Base-by-base conservation (phyloP, 1,140 invertebrate genomes). In the Yoshiicerus persimilis region DNA sequence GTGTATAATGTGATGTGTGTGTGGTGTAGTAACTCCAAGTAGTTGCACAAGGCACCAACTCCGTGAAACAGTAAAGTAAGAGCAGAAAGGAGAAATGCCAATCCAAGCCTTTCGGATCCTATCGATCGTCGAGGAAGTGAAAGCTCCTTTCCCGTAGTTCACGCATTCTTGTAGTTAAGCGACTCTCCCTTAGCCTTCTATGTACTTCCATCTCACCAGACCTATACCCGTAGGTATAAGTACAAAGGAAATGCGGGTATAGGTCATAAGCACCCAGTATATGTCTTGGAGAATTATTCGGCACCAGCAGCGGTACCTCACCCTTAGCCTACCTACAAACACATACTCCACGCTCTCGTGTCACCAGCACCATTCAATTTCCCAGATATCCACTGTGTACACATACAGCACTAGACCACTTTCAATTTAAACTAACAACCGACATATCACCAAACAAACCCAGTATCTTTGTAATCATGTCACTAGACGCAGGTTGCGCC, bases 61-160 rank as follows among this genome's bases (percentile, higher is more conserved):
- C n/a, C n/a, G n/a, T n/a, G n/a, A n/a, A 27, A 77, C 70, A 34
- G 11, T 47, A 13, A 30, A 30, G 64, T 70, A 13, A 70, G n/a
- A 9, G 62, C 11, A 25, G 62, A 25, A 10, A 70, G 64, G 64
- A 77, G 75, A 80, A 80, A 80, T 80, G 75, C 75, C 70, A 77
- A 32, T 77, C 70, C 75, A 36, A 36, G 75, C 32, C 75, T 32
- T 70, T 70, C 30, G 83, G 27, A 8, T 27, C 41, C 56, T 84
- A 84, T 84, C 83, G 83, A 84, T 84, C 83, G 27, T 84, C 56
- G 41, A 84, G 83, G 83, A 56, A 84, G 83, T 84, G 83, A 84
- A 84, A 84, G 39, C 83, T 84, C 27, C 41, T 56, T 84, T 56
- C 27, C 41, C 16, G 83, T 84, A 56, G 3, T 41, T 38, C 41